Evolutionary conservation across 2,113 vertebrate genomes (phyloP), one percentile per base, ranked within the genome.

Genomic region (Trichomycterus rosablanca): DNA sequence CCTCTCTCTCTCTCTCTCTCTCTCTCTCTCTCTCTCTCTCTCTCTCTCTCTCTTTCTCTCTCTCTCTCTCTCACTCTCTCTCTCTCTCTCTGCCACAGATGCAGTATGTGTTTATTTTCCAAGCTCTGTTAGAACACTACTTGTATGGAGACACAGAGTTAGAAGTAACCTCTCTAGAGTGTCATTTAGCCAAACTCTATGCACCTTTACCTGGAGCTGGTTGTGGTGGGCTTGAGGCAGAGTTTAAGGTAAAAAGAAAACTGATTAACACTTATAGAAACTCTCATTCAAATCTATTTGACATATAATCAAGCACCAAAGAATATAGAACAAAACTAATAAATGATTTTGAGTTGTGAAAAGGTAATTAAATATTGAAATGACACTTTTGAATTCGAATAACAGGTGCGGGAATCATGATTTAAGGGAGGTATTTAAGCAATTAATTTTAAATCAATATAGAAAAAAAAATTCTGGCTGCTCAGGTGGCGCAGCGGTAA

Each of bases 21-120:
- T 26, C 56, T 9, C 23, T 16, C 18, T 14, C 46, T 11, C 37
- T 22, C 34, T 37, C 48, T 18, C 49, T 52, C 2, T 15, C 26
- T 8, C 40, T 15, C 32, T 22, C 54, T 8, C 23, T 40, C 44
- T 4, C 12, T 7, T 22, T 11, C 28, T 14, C 2, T 16, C 19
- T 12, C 15, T 8, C 23, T 51, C 32, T 23, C 12, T 19, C 20
- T 46, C 11, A 49, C 24, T 28, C 30, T 20, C 26, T 32, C 32
- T 39, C 9, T 55, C 15, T 20, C 53, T 18, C 32, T 59, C 24
- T 23, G 66, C 44, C 23, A 54, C 84, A 99, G 96, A 99, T 99
- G 96, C 96, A 99, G 81, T 99, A 99, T 3, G 96, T 99, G 58
- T 99, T 99, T 81, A 98, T 99, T 69, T 97, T 97, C 85, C 96